A percentile compares a stretch with the other conserved stretches of the same genome.
phyloP scores from a whole-genome alignment of 2,888 invertebrate species.

The Polyploca ridens region DNA sequence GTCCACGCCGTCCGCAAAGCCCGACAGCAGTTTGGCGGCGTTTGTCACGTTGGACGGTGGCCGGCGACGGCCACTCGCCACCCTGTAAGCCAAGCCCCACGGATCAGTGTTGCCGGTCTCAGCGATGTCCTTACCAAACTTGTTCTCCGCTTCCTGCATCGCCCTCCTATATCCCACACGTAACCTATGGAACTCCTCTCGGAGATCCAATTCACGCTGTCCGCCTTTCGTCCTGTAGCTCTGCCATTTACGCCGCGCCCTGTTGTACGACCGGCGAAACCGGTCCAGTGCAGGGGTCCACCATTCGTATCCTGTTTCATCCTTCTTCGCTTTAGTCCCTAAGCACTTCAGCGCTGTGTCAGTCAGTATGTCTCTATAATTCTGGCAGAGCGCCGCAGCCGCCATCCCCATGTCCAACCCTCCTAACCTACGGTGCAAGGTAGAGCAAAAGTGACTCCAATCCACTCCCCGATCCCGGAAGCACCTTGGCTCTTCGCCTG shows the following conservation, averaged over 20 bases:
- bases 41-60: not conserved
- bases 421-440: not conserved
- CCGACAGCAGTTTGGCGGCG: not conserved
- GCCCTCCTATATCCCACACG: not conserved
- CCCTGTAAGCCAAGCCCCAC: not conserved
- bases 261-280: not conserved
- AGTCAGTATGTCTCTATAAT: not conserved
- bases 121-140: not conserved
- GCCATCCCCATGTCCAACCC: not conserved
- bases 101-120: constrained; percentile 2
- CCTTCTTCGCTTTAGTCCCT: constrained; percentile 21
- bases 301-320: constrained; percentile 12
- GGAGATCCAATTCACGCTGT: not conserved
- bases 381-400: constrained; percentile 9
- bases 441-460: not conserved
- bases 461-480: constrained; percentile 7
- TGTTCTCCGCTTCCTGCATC: no score
- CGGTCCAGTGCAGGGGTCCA: constrained; percentile 3
- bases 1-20: not conserved
- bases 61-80: not conserved
- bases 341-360: constrained; percentile 9
- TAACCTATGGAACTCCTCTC: constrained; percentile 16
- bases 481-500: not conserved
- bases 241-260: not conserved
- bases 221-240: not conserved